Base-by-base conservation (phyloP, 2,888 invertebrate genomes). In the Noctua fimbriata region DNA sequence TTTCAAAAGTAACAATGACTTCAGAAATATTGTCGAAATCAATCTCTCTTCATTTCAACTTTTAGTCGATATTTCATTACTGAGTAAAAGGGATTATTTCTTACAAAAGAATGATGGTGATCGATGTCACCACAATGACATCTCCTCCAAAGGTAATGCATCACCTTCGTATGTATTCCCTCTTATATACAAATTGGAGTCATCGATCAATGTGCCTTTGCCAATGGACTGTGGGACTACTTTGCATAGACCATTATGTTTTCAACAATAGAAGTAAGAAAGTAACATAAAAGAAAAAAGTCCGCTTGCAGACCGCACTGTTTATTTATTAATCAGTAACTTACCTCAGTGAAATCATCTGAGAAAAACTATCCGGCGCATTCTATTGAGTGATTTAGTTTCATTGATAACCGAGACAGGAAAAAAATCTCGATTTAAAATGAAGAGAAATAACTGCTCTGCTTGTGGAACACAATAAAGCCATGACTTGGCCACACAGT, bases 121-220 rank as follows among this genome's bases (percentile, higher is more conserved):
- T 67, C 41, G 66, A 81, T 67, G 49, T 73, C n/a, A 73, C 32
- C 79, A 21, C 24, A 32, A 72, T 47, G 55, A 3, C 12, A n/a
- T 7, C 44, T 10, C 7, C 12, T 55, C 12, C 32, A 16, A n/a
- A 41, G n/a, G 44, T 49, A 44, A 80, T 80, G n/a, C 44, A 81
- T 79, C 60, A 69, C 58, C 18, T 32, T 36, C 24, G 9, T 28
- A 36, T 60, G 32, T 28, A 2, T 14, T 28, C 36, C 12, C 58
- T 28, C 24, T 24, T 24, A 10, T 55, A 24, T 41, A 36, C 36
- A 69, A 52, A 69, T 63, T 55, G 9, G 12, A 47, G 60, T 63
- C 65, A 80, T 71, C 80, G 65, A 80, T 72, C 72, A 80, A 47
- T 58, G 18, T 41, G 36, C 28, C 32, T 21, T 16, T 41, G 41